Base-by-base conservation (phyloP, 2,797 vertebrate genomes). In the Gymnothorax reevesii region DNA sequence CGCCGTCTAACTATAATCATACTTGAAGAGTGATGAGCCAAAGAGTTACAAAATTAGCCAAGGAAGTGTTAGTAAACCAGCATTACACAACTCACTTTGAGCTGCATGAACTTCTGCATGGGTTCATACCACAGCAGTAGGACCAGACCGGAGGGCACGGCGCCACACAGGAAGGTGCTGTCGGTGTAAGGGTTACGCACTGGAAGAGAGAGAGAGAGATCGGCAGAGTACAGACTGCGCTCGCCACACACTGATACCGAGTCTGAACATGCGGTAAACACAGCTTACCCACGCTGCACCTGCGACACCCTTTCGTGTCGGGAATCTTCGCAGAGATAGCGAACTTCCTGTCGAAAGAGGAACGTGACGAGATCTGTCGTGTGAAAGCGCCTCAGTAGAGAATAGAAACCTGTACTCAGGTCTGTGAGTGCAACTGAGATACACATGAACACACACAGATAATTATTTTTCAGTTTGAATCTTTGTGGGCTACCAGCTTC, bases 271-370 rank as follows among this genome's bases (percentile, higher is more conserved):
- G 33, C 52, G 15, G 33, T 33, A 42, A 33, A 27, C 73, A 49
- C 20, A 10, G 10, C 96, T 97, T 94, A 99, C 99, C 99, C 57
- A 99, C 98, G 89, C 98, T 98, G 92, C 99, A 99, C 94, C 98
- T 99, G 89, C 99, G 97, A 95, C 99, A 99, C 87, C 98, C 98
- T 93, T 99, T 99, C 86, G 98, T 99, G 92, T 99, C 98, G 90
- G 99, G 99, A 93, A 99, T 98, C 95, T 99, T 99, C 92, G 96
- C 97, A 91, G 98, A 98, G 88, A 99, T 98, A 0, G 98, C 94
- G 95, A 98, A 99, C 94, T 99, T 99, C 96, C 98, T 99, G 85
- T 6, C 93, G 93, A 87, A 91, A 80, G 15, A 66, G 55, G 27
- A 82, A 1, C 49, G 69, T 10, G 77, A 17, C 77, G 49, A 33